Evolutionary conservation across 2,113 vertebrate genomes (phyloP).

Genomic region (Brachionichthys hirsutus): DNA sequence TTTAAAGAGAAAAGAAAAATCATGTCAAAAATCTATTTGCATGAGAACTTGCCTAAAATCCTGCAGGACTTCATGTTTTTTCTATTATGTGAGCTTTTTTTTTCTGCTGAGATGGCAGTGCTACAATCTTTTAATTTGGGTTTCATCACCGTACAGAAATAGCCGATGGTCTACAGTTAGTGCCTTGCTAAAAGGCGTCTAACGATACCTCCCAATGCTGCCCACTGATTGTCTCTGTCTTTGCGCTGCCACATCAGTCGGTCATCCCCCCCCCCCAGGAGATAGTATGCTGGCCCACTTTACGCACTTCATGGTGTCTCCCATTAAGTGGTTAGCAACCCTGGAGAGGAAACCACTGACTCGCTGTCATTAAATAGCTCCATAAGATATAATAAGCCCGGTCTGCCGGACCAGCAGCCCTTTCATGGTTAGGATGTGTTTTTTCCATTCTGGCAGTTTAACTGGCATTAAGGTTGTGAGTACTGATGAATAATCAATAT

Average conservation of each 20-base stretch:
- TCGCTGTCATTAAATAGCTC: conserved; percentile 44
- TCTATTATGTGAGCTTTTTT: neutral
- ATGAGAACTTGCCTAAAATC: conserved; percentile 16
- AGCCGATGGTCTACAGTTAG: neutral
- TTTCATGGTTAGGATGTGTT: conserved; percentile 14
- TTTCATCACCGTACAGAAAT: conserved; percentile 19
- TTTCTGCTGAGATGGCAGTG: neutral
- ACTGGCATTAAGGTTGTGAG: conserved; percentile 10
- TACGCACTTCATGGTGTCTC: conserved; percentile 37
- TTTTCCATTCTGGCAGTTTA: neutral
- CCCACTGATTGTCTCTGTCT: neutral
- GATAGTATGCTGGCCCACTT: conserved; percentile 34
- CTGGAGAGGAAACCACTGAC: conserved; percentile 36
- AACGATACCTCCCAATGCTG: neutral
- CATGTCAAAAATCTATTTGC: conserved; percentile 42
- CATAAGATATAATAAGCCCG: conserved; percentile 12
- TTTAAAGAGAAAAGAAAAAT: conserved; percentile 15
- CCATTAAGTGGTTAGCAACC: conserved; percentile 42
- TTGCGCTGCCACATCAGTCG: conserved; percentile 20
- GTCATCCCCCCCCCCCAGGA: conserved; percentile 23
- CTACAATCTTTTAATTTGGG: conserved; percentile 13
- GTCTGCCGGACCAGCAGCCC: conserved; percentile 7
- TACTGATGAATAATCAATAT: conserved; percentile 48
- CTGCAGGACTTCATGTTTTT: conserved; percentile 1
- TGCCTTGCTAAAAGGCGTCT: conserved; percentile 40